Base-by-base conservation (phyloP, 2,888 invertebrate species). In the Rotaria magnacalcarata region DNA sequence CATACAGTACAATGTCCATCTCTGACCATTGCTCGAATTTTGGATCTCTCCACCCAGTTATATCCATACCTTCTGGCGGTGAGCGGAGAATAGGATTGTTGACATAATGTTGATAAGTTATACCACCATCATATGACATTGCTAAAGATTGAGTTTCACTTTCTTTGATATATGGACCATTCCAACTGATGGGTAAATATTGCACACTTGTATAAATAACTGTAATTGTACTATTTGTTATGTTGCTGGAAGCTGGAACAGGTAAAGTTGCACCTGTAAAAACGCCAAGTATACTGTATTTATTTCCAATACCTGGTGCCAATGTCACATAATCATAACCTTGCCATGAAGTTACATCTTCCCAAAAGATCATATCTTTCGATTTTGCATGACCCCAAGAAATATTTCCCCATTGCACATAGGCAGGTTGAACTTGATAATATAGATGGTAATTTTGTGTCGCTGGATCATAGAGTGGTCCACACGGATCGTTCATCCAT, bases 281-380 rank as follows among this genome's bases (percentile, higher is more conserved):
- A 75, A 75, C 43, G 43, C 75, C 75, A 5, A 41, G 24, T 16
- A 41, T 5, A 75, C 75, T 75, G 34, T 75, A 21, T 43, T 75
- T 75, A 43, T 75, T 75, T 1, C 75, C 75, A 19, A 43, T 10
- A 43, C 75, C 75, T 19, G 75, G 75, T 43, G 75, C 43, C 21
- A 75, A 24, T 16, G 75, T 41, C 16, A 75, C 8, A 11, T 75
- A 75, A 19, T 75, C 41, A 43, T 75, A 41, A 4, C 21, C 43
- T 24, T 8, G 8, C 75, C 75, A 75, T 41, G 75, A 41, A 19
- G 75, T 75, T 8, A 75, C 75, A 75, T 75, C 75, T 21, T 75
- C 75, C 75, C 75, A 75, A 75, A 75, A 75, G 75, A 75, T 75
- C 75, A 75, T 75, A 43, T 75, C 75, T 43, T 19, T 75, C 10